A percentile compares a stretch with the other conserved stretches of the same genome.
Evolutionary conservation across 2,113 vertebrate species (phyloP).

Genomic region (Axis porcinus): DNA sequence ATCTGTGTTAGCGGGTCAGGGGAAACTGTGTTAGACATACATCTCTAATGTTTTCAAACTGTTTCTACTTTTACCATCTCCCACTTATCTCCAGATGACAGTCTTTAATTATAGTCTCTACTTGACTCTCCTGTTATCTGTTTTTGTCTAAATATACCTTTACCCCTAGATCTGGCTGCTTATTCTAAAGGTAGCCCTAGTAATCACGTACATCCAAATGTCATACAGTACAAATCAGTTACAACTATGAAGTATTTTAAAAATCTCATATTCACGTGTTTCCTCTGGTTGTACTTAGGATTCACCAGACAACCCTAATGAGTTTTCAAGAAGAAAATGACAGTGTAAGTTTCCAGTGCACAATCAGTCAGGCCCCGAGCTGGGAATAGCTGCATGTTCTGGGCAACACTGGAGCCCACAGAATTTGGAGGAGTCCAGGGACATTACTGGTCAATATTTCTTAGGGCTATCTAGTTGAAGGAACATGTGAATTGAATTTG

Average conservation of each 20-base stretch:
- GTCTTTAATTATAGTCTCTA: background rate
- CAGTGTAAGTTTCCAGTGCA: background rate
- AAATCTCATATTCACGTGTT: background rate
- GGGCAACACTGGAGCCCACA: background rate
- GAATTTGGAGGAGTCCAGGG: background rate
- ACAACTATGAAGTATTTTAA: background rate
- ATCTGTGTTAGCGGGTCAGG: background rate
- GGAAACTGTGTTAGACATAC: background rate
- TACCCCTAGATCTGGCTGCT: background rate
- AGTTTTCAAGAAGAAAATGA: background rate
- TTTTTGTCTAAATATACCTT: conserved; percentile 12
- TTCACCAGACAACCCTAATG: background rate
- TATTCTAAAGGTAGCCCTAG: background rate
- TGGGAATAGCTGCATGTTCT: accelerated
- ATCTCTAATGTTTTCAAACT: background rate
- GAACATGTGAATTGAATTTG: background rate
- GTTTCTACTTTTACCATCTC: background rate
- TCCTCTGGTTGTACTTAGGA: background rate
- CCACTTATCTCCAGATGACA: background rate
- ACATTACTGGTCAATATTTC: background rate
- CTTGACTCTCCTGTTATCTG: background rate
- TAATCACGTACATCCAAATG: background rate
- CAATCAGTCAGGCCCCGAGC: accelerated
- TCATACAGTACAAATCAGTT: conserved; percentile 4
- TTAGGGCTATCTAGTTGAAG: accelerated